Percentiles rank a stretch among this genome's conserved stretches.
Evolutionary conservation across 2,797 vertebrate species (phyloP).

Genomic region (Poecilia picta): DNA sequence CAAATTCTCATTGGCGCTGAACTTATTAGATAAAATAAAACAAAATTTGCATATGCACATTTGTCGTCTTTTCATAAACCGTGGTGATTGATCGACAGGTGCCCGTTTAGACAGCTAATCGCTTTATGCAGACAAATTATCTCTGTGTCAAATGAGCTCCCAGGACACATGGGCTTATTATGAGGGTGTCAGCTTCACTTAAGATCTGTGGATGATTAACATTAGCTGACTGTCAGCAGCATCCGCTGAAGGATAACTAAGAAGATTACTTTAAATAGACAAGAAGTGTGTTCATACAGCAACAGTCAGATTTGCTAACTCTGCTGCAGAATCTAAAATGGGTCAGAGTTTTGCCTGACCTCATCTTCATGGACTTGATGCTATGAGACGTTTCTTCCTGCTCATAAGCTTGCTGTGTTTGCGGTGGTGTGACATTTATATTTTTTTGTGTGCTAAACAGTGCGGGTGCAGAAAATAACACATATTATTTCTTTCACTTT

Average conservation of each 20-base stretch:
- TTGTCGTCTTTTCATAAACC: constrained; percentile 17
- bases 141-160: constrained; percentile 51
- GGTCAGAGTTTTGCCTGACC: constrained; percentile 18
- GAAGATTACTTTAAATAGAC: constrained; percentile 8
- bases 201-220: constrained; percentile 55
- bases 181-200: constrained; percentile 61
- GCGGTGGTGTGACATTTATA: constrained; percentile 14
- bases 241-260: constrained; percentile 6
- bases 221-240: constrained; percentile 24
- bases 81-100: constrained; percentile 49
- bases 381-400: neutral
- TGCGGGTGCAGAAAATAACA: constrained; percentile 5
- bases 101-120: constrained; percentile 57
- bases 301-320: neutral
- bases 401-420: constrained; percentile 2
- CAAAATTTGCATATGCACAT: neutral
- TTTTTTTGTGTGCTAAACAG: constrained; percentile 26
- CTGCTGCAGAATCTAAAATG: neutral
- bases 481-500: neutral
- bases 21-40: neutral
- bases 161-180: constrained; percentile 55
- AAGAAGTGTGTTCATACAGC: neutral
- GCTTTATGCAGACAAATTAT: constrained; percentile 47
- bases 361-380: neutral
- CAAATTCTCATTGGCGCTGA: neutral